A percentile compares a stretch with the other conserved stretches of the same genome.
phyloP scores from a whole-genome alignment of 2,797 vertebrate species.

The Melanotaenia maccullochi region DNA sequence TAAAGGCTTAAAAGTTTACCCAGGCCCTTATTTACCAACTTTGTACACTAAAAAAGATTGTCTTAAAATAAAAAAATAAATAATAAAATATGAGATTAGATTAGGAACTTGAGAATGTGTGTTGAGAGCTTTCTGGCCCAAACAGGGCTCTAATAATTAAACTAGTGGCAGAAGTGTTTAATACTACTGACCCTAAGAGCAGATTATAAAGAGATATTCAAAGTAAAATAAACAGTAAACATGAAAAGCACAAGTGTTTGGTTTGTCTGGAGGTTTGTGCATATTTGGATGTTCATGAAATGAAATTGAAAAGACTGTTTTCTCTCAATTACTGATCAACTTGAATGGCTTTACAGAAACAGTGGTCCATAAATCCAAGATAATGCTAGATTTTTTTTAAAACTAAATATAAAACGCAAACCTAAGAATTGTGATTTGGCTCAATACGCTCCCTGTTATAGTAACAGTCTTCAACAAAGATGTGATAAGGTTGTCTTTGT shows the following conservation, averaged over 20 bases:
- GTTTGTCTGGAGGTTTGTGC: background rate
- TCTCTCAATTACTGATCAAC: background rate
- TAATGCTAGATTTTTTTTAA: background rate
- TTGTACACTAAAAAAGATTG: background rate
- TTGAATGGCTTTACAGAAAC: background rate
- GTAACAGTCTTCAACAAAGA: background rate
- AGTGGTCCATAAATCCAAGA: background rate
- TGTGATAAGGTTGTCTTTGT: background rate
- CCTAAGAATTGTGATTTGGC: background rate
- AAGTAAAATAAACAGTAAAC: background rate
- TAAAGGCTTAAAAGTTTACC: background rate
- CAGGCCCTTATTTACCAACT: constrained; percentile 44
- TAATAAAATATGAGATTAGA: background rate
- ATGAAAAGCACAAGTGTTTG: background rate
- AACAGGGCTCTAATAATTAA: background rate
- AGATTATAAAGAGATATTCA: background rate
- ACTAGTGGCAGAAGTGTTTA: background rate
- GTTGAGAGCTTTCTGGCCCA: background rate
- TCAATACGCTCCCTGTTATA: background rate
- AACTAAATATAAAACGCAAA: constrained; percentile 1
- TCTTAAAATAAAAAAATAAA: background rate
- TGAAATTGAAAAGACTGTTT: background rate
- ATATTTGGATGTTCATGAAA: background rate
- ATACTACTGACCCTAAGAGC: background rate
- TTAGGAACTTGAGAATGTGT: background rate